phyloP scores from a whole-genome alignment of 2,113 vertebrate genomes.

The Alosa alosa region DNA sequence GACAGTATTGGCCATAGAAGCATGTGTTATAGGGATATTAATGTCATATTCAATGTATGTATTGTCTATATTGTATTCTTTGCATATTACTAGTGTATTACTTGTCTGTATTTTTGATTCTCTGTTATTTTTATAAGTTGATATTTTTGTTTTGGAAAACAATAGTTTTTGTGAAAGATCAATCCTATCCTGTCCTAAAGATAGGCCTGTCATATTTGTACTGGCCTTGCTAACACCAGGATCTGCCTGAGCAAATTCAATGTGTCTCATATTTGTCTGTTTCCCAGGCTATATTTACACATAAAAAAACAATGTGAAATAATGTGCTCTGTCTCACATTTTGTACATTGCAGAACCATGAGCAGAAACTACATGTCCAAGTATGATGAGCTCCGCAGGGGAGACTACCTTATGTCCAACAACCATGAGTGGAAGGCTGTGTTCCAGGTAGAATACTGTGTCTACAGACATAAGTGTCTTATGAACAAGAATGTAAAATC shows the following conservation, averaged over 20 bases:
- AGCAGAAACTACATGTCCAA: constrained; percentile 38
- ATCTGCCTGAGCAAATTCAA: too few species aligned
- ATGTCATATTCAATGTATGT: not conserved
- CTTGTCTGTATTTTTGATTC: not conserved
- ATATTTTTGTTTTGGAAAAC: not conserved
- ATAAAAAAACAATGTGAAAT: not conserved
- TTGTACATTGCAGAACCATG: constrained; percentile 28
- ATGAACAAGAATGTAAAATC: not conserved
- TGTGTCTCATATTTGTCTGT: too few species aligned
- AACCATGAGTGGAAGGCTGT: constrained; percentile 37
- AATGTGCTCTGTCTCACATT: not conserved
- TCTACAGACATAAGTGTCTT: not conserved
- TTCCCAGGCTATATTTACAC: too few species aligned
- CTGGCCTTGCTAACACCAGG: too few species aligned
- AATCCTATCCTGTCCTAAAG: too few species aligned
- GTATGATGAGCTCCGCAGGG: constrained; percentile 29
- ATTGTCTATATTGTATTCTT: not conserved
- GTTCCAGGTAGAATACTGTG: constrained; percentile 22
- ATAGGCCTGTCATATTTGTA: too few species aligned
- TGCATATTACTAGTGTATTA: not conserved
- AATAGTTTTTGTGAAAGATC: not conserved
- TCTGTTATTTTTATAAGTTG: not conserved
- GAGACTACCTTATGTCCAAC: constrained; percentile 40
- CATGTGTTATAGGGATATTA: not conserved
- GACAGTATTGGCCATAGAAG: too few species aligned